A percentile compares a stretch with the other conserved stretches of the same genome.
Evolutionary conservation across 2,888 invertebrate species (phyloP).

Genomic region (Brachypalpus laphriformis): DNA sequence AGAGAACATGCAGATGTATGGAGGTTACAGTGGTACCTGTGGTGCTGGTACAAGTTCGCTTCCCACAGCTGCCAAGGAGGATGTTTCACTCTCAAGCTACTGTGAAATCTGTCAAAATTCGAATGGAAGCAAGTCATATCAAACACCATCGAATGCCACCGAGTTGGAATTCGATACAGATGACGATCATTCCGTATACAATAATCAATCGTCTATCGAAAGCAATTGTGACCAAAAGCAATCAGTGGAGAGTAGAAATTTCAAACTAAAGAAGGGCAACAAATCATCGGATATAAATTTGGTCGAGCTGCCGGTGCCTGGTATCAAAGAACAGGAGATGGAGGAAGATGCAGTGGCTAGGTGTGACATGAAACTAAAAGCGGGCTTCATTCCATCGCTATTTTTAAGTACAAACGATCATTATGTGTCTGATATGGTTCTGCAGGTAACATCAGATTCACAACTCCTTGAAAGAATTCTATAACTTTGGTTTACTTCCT

Average conservation of each 20-base stretch:
- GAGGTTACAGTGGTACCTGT: background rate
- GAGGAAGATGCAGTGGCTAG: slow-evolving; percentile 79
- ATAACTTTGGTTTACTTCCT: background rate
- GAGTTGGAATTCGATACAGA: slow-evolving; percentile 86
- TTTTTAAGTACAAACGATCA: slow-evolving; percentile 86
- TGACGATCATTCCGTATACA: slow-evolving; percentile 78
- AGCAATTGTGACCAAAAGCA: slow-evolving; percentile 20
- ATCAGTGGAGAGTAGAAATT: slow-evolving; percentile 31
- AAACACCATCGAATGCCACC: slow-evolving; percentile 91
- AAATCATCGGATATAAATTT: slow-evolving; percentile 76
- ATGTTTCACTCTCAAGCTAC: slow-evolving; percentile 80
- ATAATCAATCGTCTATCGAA: slow-evolving; percentile 56
- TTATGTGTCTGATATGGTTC: slow-evolving; percentile 89
- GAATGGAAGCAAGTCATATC: slow-evolving; percentile 85
- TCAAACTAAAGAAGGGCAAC: slow-evolving; percentile 36
- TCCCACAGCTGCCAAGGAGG: slow-evolving; percentile 61
- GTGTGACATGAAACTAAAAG: slow-evolving; percentile 78
- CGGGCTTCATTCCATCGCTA: slow-evolving; percentile 86
- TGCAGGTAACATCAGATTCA: slow-evolving; percentile 85
- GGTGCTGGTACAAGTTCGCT: slow-evolving; percentile 52
- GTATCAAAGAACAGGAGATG: slow-evolving; percentile 78
- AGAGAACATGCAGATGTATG: slow-evolving; percentile 73
- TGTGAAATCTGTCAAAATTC: slow-evolving; percentile 84
- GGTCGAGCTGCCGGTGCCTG: slow-evolving; percentile 83
- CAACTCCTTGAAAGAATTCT: background rate